Evolutionary conservation across 2,113 vertebrate species (phyloP), one percentile per base, ranked within the genome.

Genomic region (Oryzias melastigma): DNA sequence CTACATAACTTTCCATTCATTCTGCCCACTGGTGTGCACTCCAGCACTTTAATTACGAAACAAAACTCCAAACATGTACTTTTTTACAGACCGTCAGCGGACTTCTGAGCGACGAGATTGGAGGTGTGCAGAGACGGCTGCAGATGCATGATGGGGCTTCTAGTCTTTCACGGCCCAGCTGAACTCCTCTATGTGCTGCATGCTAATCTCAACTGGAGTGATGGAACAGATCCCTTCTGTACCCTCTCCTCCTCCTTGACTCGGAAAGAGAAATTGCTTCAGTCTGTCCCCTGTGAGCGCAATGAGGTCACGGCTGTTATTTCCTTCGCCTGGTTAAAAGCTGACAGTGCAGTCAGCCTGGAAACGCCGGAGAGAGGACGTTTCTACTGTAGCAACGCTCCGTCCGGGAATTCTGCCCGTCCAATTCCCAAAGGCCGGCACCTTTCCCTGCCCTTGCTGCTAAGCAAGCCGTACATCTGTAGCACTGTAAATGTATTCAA

Each of bases 311-410:
- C 13, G 15, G 59, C 68, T 85, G 77, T 89, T 83, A 90, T 89
- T 89, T 89, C 81, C 85, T 75, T 70, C 44, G 67, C 73, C 81
- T 71, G 76, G 81, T 89, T 89, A 89, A 89, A 85, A 89, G 82
- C 85, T 85, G 71, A 79, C 82, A 64, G 75, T 53, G 76, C 50
- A 76, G 83, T 71, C 80, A 49, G 75, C 55, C 52, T 67, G 74
- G 74, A 79, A 77, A 68, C 66, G 67, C 77, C 75, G 14, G 25
- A 67, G 73, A 77, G 73, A 77, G 71, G 68, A 52, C 75, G 58
- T 85, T 90, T 88, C 84, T 87, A 86, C 87, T 90, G 88, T 86
- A 71, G 71, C 57, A 67, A 68, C 70, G 65, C 67, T 75, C 57
- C 56, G 48, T 52, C 74, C 50, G 52, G 59, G 51, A 60, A 73